These are phyloP conservation scores for Phengaris arion DNA, from an alignment of 2,888 invertebrate species.

Conservation along the genomic window DNA sequence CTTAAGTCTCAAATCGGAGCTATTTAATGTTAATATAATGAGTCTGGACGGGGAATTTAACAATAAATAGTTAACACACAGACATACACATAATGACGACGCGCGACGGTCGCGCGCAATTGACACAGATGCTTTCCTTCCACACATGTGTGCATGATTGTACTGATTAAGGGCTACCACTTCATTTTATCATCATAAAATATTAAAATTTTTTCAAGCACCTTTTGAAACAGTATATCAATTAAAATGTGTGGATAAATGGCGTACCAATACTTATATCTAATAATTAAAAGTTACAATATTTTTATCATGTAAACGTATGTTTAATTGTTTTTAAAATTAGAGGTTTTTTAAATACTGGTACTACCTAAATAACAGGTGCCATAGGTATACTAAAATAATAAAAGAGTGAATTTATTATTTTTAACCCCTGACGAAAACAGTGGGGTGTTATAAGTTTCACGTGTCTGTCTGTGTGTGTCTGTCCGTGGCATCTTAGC, in stretches of 20 bases:
- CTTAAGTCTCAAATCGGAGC: conserved; percentile 18
- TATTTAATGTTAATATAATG: conserved; percentile 32
- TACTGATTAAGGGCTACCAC: conserved; percentile 22
- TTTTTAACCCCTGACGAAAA: no score
- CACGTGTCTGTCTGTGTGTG: no score
- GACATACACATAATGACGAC: neutral
- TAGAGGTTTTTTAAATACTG: no score
- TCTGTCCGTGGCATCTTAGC: no score
- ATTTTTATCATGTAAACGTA: no score
- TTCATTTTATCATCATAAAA: neutral
- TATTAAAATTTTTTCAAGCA: neutral
- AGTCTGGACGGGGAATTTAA: conserved; percentile 33
- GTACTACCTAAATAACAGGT: no score
- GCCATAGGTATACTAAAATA: no score
- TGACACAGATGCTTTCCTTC: conserved; percentile 44
- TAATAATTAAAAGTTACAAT: no score
- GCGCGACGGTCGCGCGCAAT: conserved; percentile 40
- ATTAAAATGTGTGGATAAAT: neutral
- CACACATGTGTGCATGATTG: conserved; percentile 21
- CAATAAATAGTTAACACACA: conserved; percentile 32
- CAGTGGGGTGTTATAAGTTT: no score
- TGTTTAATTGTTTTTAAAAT: no score
- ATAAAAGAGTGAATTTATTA: no score
- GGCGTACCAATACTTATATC: neutral
- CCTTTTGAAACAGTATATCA: neutral